Evolutionary conservation across 2,113 vertebrate genomes (phyloP).

Genomic region (Pomatorhinus ruficollis): DNA sequence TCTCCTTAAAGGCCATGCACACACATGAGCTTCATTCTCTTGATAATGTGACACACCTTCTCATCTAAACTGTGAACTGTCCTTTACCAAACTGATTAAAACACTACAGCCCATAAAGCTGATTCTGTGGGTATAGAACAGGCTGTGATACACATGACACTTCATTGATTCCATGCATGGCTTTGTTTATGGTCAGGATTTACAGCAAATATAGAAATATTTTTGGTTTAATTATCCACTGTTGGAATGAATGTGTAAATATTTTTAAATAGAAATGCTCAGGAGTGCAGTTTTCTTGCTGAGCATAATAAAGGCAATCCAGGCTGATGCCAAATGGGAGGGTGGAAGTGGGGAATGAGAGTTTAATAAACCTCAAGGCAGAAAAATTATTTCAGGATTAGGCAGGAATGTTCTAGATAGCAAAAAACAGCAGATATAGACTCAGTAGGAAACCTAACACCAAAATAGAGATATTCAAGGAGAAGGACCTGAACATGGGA

Average conservation of each 20-base stretch:
- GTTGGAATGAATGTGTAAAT: background rate
- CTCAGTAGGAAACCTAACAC: background rate
- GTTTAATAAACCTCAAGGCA: background rate
- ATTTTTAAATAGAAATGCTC: conserved; percentile 5
- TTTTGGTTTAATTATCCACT: conserved; percentile 6
- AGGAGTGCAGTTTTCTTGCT: background rate
- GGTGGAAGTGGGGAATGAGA: background rate
- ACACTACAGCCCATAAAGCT: background rate
- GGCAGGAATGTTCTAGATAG: background rate
- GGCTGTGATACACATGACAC: background rate
- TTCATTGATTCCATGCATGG: background rate
- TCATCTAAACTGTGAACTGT: background rate
- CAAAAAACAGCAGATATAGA: background rate
- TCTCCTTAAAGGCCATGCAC: background rate
- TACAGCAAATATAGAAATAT: background rate
- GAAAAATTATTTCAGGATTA: background rate
- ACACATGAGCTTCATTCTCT: background rate
- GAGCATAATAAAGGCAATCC: background rate
- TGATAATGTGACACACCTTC: background rate
- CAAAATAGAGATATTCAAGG: background rate
- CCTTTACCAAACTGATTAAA: background rate
- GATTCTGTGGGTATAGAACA: background rate
- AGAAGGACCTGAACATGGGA: background rate
- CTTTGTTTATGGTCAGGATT: conserved; percentile 10
- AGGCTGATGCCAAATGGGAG: background rate